Conservation (phyloP, 2,113 vertebrate genomes). For the Callipepla californica region DNA sequence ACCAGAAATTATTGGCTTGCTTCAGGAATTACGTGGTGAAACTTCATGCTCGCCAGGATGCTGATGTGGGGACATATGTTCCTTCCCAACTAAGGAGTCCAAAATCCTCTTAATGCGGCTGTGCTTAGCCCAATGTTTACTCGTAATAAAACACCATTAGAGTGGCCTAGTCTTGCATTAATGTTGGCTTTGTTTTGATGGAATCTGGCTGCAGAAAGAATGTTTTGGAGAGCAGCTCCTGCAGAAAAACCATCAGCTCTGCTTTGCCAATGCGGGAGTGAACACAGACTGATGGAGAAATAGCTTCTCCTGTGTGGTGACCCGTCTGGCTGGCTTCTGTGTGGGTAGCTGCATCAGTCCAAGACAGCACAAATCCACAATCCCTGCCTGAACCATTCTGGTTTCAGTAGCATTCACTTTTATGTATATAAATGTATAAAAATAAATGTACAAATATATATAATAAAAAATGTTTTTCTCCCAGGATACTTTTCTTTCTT, state of each 20-base stretch:
- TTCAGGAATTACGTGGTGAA: constrained; percentile 12
- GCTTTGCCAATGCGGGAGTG: neutral
- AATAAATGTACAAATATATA: too few relatives aligned
- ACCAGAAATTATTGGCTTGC: neutral
- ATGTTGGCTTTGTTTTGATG: neutral
- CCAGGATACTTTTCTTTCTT: neutral
- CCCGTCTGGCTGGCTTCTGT: neutral
- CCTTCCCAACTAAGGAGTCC: neutral
- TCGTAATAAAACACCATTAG: constrained; percentile 47
- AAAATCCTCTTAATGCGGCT: constrained; percentile 25
- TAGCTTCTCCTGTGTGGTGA: neutral
- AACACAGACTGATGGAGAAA: neutral
- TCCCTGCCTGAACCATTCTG: neutral
- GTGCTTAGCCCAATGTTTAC: constrained; percentile 40
- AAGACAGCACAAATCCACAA: neutral
- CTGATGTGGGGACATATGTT: constrained; percentile 17
- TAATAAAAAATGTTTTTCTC: neutral
- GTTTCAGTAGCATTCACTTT: neutral
- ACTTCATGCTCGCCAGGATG: fast-evolving
- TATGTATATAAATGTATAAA: too few relatives aligned
- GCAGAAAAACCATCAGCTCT: neutral
- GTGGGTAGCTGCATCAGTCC: neutral
- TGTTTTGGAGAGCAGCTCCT: fast-evolving
- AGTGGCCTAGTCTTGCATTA: constrained; percentile 14
- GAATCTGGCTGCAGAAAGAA: neutral